Evolutionary conservation across 2,888 invertebrate species (phyloP).

Genomic region (Scaptomyza polygonia): DNA sequence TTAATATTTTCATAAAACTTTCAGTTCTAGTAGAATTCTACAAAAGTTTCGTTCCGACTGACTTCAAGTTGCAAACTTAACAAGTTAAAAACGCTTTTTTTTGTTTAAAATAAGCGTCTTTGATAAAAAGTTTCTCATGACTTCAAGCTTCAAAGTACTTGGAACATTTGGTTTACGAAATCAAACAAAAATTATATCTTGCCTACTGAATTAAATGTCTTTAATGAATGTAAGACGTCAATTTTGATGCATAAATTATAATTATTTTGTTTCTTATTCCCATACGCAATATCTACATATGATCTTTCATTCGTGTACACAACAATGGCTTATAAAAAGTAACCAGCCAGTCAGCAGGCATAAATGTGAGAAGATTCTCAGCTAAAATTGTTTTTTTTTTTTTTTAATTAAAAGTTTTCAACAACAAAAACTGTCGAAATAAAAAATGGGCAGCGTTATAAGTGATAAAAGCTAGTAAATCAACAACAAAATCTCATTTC

Average conservation of each 20-base stretch:
- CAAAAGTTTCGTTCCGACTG: conserved; percentile 4
- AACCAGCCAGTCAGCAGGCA: conserved; percentile 12
- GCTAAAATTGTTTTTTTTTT: conserved; percentile 8
- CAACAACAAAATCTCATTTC: conserved; percentile 29
- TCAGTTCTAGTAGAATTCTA: too few species aligned
- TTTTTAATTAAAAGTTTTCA: conserved; percentile 56
- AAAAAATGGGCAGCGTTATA: conserved; percentile 29
- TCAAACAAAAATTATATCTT: background rate
- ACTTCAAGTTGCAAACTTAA: too few species aligned
- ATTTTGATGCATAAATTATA: conserved; percentile 14
- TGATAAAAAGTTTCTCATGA: conserved; percentile 4
- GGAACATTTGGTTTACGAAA: conserved; percentile 13
- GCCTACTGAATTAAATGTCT: conserved; percentile 5
- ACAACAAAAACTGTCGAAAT: conserved; percentile 23
- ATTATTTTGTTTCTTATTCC: conserved; percentile 1
- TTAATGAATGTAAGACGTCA: conserved; percentile 17
- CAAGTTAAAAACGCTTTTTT: too few species aligned
- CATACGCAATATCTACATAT: conserved; percentile 35
- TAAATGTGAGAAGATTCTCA: conserved; percentile 61
- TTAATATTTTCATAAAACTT: too few species aligned
- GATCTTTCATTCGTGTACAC: conserved; percentile 18
- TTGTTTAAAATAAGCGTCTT: background rate
- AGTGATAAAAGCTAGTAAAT: conserved; percentile 27
- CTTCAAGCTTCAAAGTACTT: conserved; percentile 22
- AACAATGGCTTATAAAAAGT: conserved; percentile 49